Conservation (phyloP, 2,797 vertebrate species). For the Rhabdomys pumilio region DNA sequence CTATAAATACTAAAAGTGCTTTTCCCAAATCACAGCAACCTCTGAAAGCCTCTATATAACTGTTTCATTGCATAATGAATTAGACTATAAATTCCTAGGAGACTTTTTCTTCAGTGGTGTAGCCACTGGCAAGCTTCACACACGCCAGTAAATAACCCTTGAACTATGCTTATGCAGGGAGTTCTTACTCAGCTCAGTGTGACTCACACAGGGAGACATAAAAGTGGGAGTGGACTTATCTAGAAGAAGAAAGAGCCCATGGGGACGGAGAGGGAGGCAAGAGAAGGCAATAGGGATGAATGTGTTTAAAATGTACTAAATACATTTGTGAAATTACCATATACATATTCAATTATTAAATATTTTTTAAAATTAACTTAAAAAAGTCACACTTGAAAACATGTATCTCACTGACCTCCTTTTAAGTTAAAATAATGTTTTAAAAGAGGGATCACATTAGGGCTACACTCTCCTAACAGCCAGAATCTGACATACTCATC, state of each 20-base stretch:
- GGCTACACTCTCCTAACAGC: background rate
- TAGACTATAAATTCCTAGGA: background rate
- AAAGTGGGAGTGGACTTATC: background rate
- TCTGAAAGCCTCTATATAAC: slow-evolving; percentile 19
- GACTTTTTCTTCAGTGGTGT: background rate
- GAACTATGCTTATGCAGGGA: background rate
- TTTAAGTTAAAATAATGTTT: slow-evolving; percentile 63
- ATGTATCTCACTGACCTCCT: slow-evolving; percentile 10
- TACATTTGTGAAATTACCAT: background rate
- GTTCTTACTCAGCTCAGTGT: background rate
- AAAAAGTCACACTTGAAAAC: slow-evolving; percentile 32
- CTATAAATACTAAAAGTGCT: background rate
- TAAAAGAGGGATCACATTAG: background rate
- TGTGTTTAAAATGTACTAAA: background rate
- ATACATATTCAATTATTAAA: background rate
- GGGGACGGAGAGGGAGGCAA: background rate
- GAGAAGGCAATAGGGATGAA: background rate
- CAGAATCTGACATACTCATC: slow-evolving; percentile 52
- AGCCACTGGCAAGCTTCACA: background rate
- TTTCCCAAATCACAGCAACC: slow-evolving; percentile 23
- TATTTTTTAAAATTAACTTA: slow-evolving; percentile 21
- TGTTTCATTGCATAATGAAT: background rate
- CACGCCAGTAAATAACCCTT: background rate
- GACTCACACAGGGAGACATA: background rate
- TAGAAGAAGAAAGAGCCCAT: background rate